phyloP scores from a whole-genome alignment of 2,888 invertebrate species.

The Ormyrus pomaceus region DNA sequence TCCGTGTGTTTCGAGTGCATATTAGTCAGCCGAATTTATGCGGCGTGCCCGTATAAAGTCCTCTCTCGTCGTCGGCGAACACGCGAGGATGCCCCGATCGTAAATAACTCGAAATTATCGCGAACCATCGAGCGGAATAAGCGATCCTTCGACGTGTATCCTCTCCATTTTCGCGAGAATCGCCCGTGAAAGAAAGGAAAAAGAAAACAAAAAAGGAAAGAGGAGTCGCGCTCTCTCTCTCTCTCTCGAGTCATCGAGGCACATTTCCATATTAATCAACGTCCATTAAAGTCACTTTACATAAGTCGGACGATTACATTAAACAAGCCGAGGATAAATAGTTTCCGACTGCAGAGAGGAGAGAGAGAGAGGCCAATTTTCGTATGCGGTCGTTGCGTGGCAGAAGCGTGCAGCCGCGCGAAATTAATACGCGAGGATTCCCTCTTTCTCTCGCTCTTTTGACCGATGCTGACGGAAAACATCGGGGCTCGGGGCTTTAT shows the following conservation, averaged over 20 bases:
- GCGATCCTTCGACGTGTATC: no score
- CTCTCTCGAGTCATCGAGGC: not conserved
- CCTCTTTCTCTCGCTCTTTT: not conserved
- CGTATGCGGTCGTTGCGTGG: conserved; percentile 4
- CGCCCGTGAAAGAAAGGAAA: no score
- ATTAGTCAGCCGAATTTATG: no score
- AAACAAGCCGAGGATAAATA: conserved; percentile 54
- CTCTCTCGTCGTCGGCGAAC: no score
- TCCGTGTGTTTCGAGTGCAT: no score
- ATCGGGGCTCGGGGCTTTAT: not conserved
- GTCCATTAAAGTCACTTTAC: conserved; percentile 48
- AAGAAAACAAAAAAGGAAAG: no score
- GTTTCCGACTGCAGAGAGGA: conserved; percentile 38
- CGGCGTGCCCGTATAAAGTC: no score
- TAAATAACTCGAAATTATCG: not conserved
- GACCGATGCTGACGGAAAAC: no score
- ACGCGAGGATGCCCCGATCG: not conserved
- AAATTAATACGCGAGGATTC: conserved; percentile 10
- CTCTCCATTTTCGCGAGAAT: no score
- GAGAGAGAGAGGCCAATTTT: conserved; percentile 21
- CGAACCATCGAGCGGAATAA: no score
- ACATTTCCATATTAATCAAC: conserved; percentile 52
- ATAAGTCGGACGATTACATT: conserved; percentile 47
- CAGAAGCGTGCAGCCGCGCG: not conserved
- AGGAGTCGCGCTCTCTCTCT: no score